A percentile compares a stretch with the other conserved stretches of the same genome.
phyloP scores from a whole-genome alignment of 1,140 invertebrate species.

The Drosophila pectinifera region DNA sequence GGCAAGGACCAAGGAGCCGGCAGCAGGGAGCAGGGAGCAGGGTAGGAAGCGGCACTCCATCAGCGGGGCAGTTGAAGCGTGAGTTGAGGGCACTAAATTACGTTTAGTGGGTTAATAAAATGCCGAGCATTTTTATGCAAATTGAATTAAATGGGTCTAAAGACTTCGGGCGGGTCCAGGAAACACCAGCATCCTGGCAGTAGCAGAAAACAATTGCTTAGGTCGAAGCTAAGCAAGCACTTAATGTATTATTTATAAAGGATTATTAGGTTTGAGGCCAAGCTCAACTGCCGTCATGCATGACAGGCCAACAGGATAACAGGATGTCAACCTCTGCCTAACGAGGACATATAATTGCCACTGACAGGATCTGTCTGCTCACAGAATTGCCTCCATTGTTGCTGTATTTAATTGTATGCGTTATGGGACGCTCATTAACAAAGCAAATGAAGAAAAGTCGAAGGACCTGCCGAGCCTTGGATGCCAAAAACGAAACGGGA shows the following conservation, averaged over 20 bases:
- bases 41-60: conserved; percentile 46
- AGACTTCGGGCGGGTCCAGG: conserved; percentile 5
- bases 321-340: conserved; percentile 70
- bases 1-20: conserved; percentile 7
- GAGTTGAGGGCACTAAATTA: conserved; percentile 62
- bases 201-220: conserved; percentile 21
- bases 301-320: conserved; percentile 59
- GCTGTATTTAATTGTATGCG: conserved; percentile 69
- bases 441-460: conserved; percentile 74
- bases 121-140: conserved; percentile 75
- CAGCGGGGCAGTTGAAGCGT: conserved; percentile 68
- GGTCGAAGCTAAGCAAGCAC: conserved; percentile 24
- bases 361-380: conserved; percentile 28
- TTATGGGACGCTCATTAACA: conserved; percentile 78
- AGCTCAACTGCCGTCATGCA: conserved; percentile 52
- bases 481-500: conserved; percentile 52
- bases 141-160: conserved; percentile 70
- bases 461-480: conserved; percentile 31
- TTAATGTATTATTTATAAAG: conserved; percentile 81
- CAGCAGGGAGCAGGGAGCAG: neutral
- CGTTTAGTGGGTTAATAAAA: conserved; percentile 79
- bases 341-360: conserved; percentile 75
- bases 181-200: conserved; percentile 23
- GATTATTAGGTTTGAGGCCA: conserved; percentile 50
- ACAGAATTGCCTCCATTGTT: conserved; percentile 51